Evolutionary conservation across 2,888 invertebrate genomes (phyloP), one percentile per base, ranked within the genome.

Genomic region (Brassicogethes aeneus): DNA sequence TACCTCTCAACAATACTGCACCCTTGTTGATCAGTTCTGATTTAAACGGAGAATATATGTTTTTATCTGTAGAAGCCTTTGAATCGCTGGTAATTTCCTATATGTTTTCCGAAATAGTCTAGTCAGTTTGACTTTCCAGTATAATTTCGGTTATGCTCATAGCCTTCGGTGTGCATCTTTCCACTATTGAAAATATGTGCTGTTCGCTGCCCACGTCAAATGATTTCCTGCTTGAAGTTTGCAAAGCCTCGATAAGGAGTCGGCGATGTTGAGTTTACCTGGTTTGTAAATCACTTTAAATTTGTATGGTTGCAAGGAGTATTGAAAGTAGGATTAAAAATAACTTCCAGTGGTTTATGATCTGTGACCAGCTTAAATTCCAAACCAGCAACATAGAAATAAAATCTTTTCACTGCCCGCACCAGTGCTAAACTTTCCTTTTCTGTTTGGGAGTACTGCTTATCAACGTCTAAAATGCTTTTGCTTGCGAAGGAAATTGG

Each of bases 361-460:
- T 60, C 59, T 2, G 54, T 59, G 1, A 57, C 45, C 29, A 61
- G 45, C 8, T 55, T 58, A 49, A 72, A 72, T 3, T 56, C 47
- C 8, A 60, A 42, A 8, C 70, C 71, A 45, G 53, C 60, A 2
- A 70, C 35, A 46, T 65, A 70, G 29, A 56, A 52, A 41, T 65
- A 55, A 48, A 68, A 71, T 42, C 59, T 54, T 41, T 64, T 59
- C 5, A 66, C 59, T 2, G 59, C 64, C 52, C 57, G 70, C 8
- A 68, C 54, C 3, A 68, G 45, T 10, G 60, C 59, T 10, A 68
- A 51, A 14, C 62, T 65, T 50, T 23, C 23, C 23, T 23, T 23
- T 23, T 10, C 23, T 10, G 23, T 23, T 23, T 23, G 23, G 5
- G 23, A 69, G 47, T 63, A 60, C 13, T 53, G 36, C 15, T 42